phyloP scores from a whole-genome alignment of 2,113 vertebrate species.

The Indicator maculatus region DNA sequence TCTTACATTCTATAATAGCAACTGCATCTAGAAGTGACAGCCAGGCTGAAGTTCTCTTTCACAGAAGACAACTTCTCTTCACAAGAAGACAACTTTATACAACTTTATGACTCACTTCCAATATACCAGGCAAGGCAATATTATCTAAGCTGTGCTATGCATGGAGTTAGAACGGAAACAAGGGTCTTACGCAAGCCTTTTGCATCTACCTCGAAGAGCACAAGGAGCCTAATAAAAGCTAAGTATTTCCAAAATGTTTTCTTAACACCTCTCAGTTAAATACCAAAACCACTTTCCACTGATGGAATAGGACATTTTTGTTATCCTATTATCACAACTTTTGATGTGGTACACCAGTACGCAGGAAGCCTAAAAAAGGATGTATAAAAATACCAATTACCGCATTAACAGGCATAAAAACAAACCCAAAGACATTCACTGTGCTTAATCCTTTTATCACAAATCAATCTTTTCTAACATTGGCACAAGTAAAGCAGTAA shows the following conservation, averaged over 20 bases:
- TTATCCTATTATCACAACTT: not conserved
- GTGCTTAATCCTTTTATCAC: too few relatives aligned
- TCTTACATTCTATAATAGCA: not conserved
- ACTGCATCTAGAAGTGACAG: not conserved
- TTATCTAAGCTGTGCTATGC: not conserved
- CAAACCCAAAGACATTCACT: too few relatives aligned
- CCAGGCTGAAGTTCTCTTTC: not conserved
- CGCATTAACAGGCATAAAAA: not conserved
- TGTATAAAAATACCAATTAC: not conserved
- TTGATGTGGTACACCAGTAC: not conserved
- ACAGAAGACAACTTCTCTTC: not conserved
- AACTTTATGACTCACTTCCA: not conserved
- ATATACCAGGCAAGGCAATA: not conserved
- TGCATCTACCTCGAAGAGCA: not conserved
- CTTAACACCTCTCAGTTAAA: not conserved
- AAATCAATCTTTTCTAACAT: too few relatives aligned
- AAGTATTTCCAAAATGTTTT: not conserved
- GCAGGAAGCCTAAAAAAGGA: not conserved
- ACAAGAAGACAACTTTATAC: not conserved
- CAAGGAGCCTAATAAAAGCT: not conserved
- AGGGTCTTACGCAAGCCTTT: not conserved
- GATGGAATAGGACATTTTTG: not conserved
- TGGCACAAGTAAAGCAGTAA: too few relatives aligned
- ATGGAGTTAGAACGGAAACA: not conserved
- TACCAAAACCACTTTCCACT: not conserved